Base-by-base conservation (phyloP, 2,113 vertebrate genomes). In the Neotragus pygmaeus region DNA sequence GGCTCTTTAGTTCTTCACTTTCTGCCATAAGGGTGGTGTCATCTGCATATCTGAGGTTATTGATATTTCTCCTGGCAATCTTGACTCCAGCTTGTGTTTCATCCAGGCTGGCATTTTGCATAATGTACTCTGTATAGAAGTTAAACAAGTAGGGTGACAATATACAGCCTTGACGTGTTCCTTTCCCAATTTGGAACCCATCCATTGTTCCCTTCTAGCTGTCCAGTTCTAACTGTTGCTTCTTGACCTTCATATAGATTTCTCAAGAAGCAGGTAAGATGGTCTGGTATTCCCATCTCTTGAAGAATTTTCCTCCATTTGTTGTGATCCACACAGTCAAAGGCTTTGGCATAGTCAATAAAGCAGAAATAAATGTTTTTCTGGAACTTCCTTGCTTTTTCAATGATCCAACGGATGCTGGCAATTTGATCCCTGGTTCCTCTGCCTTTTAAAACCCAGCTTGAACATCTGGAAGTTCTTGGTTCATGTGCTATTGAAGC, bases 401-500 rank as follows among this genome's bases (percentile, higher is more conserved):
- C 0, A 0, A 11, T 70, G n/a, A 70, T 36, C 64, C 64, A 70
- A 3, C 0, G 1, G n/a, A 36, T 70, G 64, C 64, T 70, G 64
- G 64, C 64, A 66, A 70, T 70, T 70, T 70, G n/a, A 36, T 36
- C n/a, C n/a, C n/a, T 36, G 64, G n/a, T 70, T 70, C 64, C 17
- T 36, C 64, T 36, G 64, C 64, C 64, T 21, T 36, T 70, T 70
- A 11, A 36, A 64, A 70, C 17, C 33, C 64, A 36, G 9, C 64
- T 70, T 70, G 17, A 36, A 36, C 17, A 21, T 36, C 64, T 11
- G n/a, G 64, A 70, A 70, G 16, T 70, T 70, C n/a, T 70, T 36
- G 64, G n/a, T 36, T 70, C 33, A 11, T 36, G 64, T 70, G 36
- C n/a, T 70, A 10, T 70, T 70, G n/a, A 36, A 70, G 64, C 64